Evolutionary conservation across 2,113 vertebrate species (phyloP).

Genomic region (Anser brachyrhynchus): DNA sequence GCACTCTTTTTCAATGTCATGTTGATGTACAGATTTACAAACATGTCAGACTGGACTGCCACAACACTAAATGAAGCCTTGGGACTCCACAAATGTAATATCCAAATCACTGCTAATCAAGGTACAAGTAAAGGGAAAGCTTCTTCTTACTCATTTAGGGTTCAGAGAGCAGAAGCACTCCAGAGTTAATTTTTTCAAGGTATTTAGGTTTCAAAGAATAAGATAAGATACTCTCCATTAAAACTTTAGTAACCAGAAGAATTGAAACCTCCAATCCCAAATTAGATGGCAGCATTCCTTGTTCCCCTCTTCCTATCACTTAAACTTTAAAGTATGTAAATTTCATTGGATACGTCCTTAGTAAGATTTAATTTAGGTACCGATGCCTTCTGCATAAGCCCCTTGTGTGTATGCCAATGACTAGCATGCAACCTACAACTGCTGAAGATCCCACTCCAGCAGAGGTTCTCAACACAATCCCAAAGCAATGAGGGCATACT

Average conservation of each 20-base stretch:
- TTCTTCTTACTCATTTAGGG: not conserved
- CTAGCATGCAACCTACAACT: not conserved
- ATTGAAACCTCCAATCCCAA: not conserved
- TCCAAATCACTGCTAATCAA: not conserved
- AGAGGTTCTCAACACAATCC: not conserved
- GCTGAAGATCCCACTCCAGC: not conserved
- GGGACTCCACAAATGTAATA: not conserved
- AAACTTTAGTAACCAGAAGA: not conserved
- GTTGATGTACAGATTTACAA: not conserved
- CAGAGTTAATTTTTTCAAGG: not conserved
- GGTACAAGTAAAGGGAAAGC: not conserved
- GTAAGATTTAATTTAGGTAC: not conserved
- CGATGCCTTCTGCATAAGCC: not conserved
- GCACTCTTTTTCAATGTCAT: not conserved
- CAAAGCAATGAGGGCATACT: not conserved
- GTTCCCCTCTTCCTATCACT: not conserved
- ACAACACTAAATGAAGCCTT: not conserved
- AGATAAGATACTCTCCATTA: not conserved
- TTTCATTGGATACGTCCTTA: not conserved
- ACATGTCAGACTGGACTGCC: not conserved
- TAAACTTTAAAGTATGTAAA: accelerated
- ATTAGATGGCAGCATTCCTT: not conserved
- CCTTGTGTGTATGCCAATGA: accelerated
- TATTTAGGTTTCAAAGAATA: not conserved
- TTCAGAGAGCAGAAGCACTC: not conserved